Conservation (phyloP, 2,797 vertebrate genomes). For the Myripristis jacobus region DNA sequence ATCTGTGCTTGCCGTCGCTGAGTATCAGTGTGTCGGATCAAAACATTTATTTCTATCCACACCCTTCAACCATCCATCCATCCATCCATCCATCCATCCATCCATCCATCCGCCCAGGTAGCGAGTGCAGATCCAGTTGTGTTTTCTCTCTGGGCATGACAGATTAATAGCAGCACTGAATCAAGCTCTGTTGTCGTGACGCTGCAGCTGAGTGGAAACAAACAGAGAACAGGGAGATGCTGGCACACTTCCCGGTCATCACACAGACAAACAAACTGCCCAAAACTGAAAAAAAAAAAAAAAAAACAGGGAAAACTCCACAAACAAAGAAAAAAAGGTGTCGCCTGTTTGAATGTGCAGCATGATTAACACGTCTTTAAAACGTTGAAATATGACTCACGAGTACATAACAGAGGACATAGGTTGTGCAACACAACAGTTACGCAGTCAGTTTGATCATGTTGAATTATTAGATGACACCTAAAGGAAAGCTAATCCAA, state of each 20-base stretch:
- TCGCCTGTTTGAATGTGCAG: too few relatives aligned
- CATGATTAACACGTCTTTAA: not conserved
- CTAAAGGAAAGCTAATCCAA: too few relatives aligned
- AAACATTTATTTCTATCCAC: constrained; percentile 21
- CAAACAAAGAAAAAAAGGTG: too few relatives aligned
- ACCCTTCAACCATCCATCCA: too few relatives aligned
- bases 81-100: not conserved
- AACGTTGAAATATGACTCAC: too few relatives aligned
- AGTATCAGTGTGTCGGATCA: constrained; percentile 22
- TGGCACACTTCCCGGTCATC: not conserved
- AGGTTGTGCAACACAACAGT: too few relatives aligned
- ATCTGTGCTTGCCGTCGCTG: constrained; percentile 10
- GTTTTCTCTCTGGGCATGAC: constrained; percentile 19
- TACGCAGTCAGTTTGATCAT: too few relatives aligned
- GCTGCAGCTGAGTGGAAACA: not conserved
- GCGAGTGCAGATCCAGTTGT: constrained; percentile 19
- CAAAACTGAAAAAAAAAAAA: too few relatives aligned
- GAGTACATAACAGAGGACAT: too few relatives aligned
- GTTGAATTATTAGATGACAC: too few relatives aligned
- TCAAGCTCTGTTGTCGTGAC: constrained; percentile 22
- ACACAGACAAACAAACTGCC: too few relatives aligned
- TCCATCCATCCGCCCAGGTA: not conserved
- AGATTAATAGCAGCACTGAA: constrained; percentile 37
- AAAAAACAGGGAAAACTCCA: too few relatives aligned
- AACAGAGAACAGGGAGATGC: not conserved